Percentiles rank a stretch among this genome's conserved stretches.
phyloP scores from a whole-genome alignment of 2,888 invertebrate species.

The Maniola hyperantus region DNA sequence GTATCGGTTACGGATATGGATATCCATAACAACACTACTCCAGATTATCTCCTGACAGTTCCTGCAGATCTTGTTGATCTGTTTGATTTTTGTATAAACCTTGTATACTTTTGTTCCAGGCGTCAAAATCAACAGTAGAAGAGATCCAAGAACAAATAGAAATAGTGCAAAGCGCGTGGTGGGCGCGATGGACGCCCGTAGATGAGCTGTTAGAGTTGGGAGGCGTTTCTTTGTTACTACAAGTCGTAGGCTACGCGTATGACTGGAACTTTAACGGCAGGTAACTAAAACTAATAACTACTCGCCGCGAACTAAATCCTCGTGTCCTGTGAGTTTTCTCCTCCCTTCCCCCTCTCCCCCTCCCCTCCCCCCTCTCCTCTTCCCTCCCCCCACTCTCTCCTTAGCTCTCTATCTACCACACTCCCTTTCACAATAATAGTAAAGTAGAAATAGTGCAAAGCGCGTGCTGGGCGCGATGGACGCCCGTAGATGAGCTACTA shows the following conservation, averaged over 20 bases:
- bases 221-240: conserved; percentile 90
- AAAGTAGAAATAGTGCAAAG: conserved; percentile 89
- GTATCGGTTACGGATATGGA: too few species aligned
- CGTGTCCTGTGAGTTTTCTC: too few species aligned
- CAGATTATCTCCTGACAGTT: too few species aligned
- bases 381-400: too few species aligned
- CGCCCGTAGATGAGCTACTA: conserved; percentile 93
- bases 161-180: conserved; percentile 87
- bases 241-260: conserved; percentile 93
- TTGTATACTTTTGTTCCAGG: conserved; percentile 55
- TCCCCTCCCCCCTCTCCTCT: neutral
- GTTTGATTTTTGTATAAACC: too few species aligned
- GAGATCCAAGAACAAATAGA: conserved; percentile 94
- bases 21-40: too few species aligned
- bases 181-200: conserved; percentile 92
- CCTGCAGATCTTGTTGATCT: too few species aligned
- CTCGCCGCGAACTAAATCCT: too few species aligned
- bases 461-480: conserved; percentile 89
- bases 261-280: conserved; percentile 96
- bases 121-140: conserved; percentile 87
- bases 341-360: too few species aligned
- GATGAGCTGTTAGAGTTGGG: conserved; percentile 93
- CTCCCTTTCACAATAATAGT: too few species aligned
- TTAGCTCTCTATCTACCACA: too few species aligned
- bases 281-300: conserved; percentile 52